These are phyloP conservation scores for Cyprinodon diabolis DNA, from an alignment of 2,797 vertebrate genomes.

Conservation along the genomic window DNA sequence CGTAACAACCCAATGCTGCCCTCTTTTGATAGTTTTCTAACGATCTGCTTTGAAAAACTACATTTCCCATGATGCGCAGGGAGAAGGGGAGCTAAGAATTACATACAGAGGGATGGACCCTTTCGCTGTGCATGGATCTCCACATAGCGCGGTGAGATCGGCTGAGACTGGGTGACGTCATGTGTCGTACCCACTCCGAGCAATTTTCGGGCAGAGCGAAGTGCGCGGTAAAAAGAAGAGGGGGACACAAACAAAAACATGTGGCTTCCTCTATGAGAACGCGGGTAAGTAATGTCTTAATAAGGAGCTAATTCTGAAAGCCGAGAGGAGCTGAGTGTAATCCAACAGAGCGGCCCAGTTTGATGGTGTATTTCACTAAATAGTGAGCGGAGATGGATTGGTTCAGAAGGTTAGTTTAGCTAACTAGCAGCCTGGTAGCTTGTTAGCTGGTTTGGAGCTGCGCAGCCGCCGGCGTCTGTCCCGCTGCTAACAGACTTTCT, in stretches of 20 bases:
- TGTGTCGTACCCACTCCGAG: constrained; percentile 3
- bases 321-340: background rate
- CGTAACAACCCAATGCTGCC: constrained; percentile 26
- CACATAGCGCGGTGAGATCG: constrained; percentile 34
- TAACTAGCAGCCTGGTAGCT: constrained; percentile 69
- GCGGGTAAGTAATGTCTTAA: constrained; percentile 40
- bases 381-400: background rate
- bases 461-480: constrained; percentile 26
- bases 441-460: constrained; percentile 48
- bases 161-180: constrained; percentile 15
- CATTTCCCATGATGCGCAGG: constrained; percentile 52
- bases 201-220: constrained; percentile 48
- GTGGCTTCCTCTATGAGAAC: constrained; percentile 48
- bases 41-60: constrained; percentile 23
- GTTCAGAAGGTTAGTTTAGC: constrained; percentile 50
- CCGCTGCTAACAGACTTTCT: constrained; percentile 6
- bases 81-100: constrained; percentile 19
- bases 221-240: constrained; percentile 80
- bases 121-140: fast-evolving
- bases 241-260: constrained; percentile 81
- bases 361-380: background rate
- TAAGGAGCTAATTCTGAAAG: fast-evolving
- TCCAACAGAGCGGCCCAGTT: fast-evolving
- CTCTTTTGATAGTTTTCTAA: constrained; percentile 35
- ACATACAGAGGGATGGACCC: constrained; percentile 3